Evolutionary conservation across 2,113 vertebrate species (phyloP), one percentile per base, ranked within the genome.

Genomic region (Stigmatopora argus): DNA sequence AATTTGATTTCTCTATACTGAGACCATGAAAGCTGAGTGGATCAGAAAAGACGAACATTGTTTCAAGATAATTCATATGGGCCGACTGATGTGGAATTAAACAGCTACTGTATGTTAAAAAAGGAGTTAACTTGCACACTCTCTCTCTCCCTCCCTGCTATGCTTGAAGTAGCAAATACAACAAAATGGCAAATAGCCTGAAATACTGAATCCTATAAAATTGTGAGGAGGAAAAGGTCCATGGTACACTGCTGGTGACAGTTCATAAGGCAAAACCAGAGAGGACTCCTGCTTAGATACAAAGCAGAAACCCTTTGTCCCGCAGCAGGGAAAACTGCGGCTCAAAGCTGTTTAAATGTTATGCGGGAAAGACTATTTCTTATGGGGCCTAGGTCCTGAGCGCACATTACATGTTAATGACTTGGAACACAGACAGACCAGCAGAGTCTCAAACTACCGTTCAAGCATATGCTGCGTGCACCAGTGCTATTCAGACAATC

Each of bases 371-470:
- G 70, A 64, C 71, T 75, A 56, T 14, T 74, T 76, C 78, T 75
- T 79, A 60, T 38, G 81, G 71, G 78, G 78, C 77, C 53, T 55
- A 10, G 78, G 82, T 86, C 84, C 74, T 48, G 61, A 66, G 82
- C 75, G 78, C 83, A 82, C 76, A 83, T 86, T 83, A 82, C 83
- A 84, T 79, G 86, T 77, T 88, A 90, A 90, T 86, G 85, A 83
- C 74, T 86, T 89, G 84, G 84, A 90, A 89, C 83, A 14, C 74
- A 71, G 79, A 84, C 79, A 83, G 78, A 75, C 59, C 63, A 72
- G 82, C 78, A 73, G 73, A 79, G 83, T 83, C 82, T 85, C 86
- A 79, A 85, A 83, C 77, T 84, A 79, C 78, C 86, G 86, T 85
- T 90, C 85, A 89, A 76, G 79, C 87, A 87, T 89, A 88, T 86